Conservation (phyloP, 2,113 vertebrate genomes). For the Hystrix cristata region DNA sequence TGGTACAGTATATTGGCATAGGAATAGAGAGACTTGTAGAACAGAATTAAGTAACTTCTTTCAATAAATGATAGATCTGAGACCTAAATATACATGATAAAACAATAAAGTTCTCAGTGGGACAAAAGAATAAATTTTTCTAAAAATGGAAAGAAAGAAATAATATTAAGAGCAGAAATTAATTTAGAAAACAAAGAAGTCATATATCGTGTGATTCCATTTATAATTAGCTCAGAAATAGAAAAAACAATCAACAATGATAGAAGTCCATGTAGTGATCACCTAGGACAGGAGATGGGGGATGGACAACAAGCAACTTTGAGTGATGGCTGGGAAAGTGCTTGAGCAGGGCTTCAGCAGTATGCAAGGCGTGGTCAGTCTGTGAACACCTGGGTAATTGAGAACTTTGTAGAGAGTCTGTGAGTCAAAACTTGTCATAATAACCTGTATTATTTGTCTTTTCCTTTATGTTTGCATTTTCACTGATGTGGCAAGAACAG, state of each 20-base stretch:
- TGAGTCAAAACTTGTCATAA: constrained; percentile 5
- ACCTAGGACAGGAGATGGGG: neutral
- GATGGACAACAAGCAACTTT: too few species aligned
- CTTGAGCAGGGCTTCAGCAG: neutral
- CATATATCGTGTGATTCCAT: neutral
- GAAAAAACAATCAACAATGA: neutral
- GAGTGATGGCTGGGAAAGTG: neutral
- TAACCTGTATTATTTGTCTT: constrained; percentile 12
- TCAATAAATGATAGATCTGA: neutral
- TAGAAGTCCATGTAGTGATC: neutral
- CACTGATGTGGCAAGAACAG: neutral
- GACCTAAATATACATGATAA: constrained; percentile 34
- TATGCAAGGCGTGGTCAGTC: neutral
- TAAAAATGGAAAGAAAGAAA: neutral
- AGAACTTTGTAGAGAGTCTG: neutral
- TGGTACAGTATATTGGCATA: neutral
- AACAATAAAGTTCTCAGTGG: neutral
- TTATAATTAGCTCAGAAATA: constrained; percentile 27
- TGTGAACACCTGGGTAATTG: neutral
- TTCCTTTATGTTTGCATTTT: constrained; percentile 53
- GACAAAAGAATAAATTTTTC: neutral
- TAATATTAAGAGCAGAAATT: constrained; percentile 33
- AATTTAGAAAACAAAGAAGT: neutral
- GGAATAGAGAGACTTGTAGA: neutral
- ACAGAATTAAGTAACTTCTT: constrained; percentile 24